Percentiles rank a stretch among this genome's conserved stretches.
phyloP scores from a whole-genome alignment of 2,888 invertebrate genomes.

The Ochlodes sylvanus region DNA sequence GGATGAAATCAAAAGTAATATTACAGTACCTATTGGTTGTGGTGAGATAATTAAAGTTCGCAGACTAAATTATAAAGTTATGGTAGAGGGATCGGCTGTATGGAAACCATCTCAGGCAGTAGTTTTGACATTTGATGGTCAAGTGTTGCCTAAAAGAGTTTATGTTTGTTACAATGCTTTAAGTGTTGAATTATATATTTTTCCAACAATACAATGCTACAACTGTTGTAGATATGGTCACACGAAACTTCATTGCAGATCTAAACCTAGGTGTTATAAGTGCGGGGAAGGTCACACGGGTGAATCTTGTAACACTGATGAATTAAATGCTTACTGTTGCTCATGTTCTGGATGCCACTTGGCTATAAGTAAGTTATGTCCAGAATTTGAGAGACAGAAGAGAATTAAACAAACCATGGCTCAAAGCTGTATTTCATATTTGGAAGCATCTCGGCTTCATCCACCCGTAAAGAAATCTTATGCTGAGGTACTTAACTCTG shows the following conservation, averaged over 20 bases:
- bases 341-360: slow-evolving; percentile 30
- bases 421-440: slow-evolving; percentile 28
- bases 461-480: slow-evolving; percentile 14
- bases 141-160: slow-evolving; percentile 18
- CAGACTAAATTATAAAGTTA: not conserved
- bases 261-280: slow-evolving; percentile 34
- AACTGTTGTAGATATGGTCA: slow-evolving; percentile 39
- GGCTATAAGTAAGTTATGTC: slow-evolving; percentile 29
- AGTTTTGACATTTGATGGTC: slow-evolving; percentile 15
- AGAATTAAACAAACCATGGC: slow-evolving; percentile 36
- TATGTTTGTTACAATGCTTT: slow-evolving; percentile 18
- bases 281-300: slow-evolving; percentile 35
- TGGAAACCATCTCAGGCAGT: slow-evolving; percentile 6
- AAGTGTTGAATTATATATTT: slow-evolving; percentile 39
- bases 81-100: too few species aligned
- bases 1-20: slow-evolving; percentile 8
- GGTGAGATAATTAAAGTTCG: slow-evolving; percentile 4
- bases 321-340: slow-evolving; percentile 32
- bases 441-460: slow-evolving; percentile 15
- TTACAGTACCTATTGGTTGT: slow-evolving; percentile 24
- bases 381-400: slow-evolving; percentile 37
- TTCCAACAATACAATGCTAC: slow-evolving; percentile 40
- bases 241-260: slow-evolving; percentile 35
- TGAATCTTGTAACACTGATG: slow-evolving; percentile 20
- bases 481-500: slow-evolving; percentile 7